A percentile compares a stretch with the other conserved stretches of the same genome.
These are phyloP conservation scores for Maniola hyperantus DNA, from an alignment of 2,888 invertebrate genomes.

Conservation along the genomic window DNA sequence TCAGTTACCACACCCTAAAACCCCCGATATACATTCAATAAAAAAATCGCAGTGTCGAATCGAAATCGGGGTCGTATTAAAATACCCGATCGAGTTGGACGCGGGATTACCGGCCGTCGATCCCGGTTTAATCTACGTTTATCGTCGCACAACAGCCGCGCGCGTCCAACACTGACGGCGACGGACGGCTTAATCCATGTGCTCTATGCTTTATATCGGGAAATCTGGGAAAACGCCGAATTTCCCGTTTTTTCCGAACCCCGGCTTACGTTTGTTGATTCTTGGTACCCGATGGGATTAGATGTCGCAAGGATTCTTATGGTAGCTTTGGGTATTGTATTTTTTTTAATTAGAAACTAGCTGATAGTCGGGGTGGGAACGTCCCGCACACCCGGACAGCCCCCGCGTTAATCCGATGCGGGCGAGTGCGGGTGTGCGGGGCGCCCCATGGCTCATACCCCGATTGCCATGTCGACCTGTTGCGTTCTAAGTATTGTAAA, in stretches of 20 bases:
- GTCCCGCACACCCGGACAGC: too few relatives aligned
- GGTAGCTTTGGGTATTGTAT: neutral
- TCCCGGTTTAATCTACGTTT: slow-evolving; percentile 72
- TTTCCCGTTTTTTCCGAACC: slow-evolving; percentile 38
- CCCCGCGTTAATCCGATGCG: too few relatives aligned
- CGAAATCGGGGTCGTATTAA: slow-evolving; percentile 40
- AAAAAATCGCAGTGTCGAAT: slow-evolving; percentile 19
- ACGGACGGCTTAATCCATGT: slow-evolving; percentile 68
- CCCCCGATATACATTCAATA: slow-evolving; percentile 44
- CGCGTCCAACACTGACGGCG: slow-evolving; percentile 57
- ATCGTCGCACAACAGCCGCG: slow-evolving; percentile 68
- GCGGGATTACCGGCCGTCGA: slow-evolving; percentile 63
- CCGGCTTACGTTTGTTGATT: slow-evolving; percentile 14
- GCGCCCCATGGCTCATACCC: too few relatives aligned
- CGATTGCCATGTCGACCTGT: too few relatives aligned
- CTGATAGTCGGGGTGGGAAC: too few relatives aligned
- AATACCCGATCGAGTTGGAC: slow-evolving; percentile 51
- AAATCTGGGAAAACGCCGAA: slow-evolving; percentile 49
- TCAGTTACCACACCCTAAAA: slow-evolving; percentile 15
- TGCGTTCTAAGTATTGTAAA: too few relatives aligned
- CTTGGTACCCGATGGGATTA: slow-evolving; percentile 9
- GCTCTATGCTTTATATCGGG: slow-evolving; percentile 47
- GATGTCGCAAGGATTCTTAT: neutral
- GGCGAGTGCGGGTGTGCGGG: too few relatives aligned
- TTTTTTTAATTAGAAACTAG: too few relatives aligned